Base-by-base conservation (phyloP, 2,797 vertebrate genomes). In the Fratercula arctica region DNA sequence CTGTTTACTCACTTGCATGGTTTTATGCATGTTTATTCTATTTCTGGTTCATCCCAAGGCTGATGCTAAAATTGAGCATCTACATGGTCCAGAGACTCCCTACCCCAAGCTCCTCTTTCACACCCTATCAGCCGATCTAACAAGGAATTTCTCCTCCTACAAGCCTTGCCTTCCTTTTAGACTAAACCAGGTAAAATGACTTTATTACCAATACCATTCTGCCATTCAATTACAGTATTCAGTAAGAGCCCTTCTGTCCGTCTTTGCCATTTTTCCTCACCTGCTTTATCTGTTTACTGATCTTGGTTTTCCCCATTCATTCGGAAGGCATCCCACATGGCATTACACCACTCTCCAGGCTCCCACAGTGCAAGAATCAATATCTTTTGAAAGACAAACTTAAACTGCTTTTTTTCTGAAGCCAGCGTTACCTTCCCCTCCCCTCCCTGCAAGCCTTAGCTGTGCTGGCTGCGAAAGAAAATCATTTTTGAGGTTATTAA, bases 401-500 rank as follows among this genome's bases (percentile, higher is more conserved):
- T 43, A 11, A 89, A 41, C 15, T 73, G 46, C 46, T 69, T 79
- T 79, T 82, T 82, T 77, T 66, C 75, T 57, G 72, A 64, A 53
- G 70, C n/a, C 68, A 54, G 26, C n/a, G 43, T 33, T 69, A 28
- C 53, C 50, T 72, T 87, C 19, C 15, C 19, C 25, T 87, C 51
- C 57, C 85, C 50, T 89, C 53, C 29, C 83, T 13, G 25, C 14
- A 79, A 78, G 51, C 45, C 24, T 70, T n/a, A 43, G 48, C 2
- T 1, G 10, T 11, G 33, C 12, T 92, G 72, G 46, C 75, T 87
- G 80, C 1, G 5, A 82, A 78, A 85, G 80, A 85, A 68, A 89
- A 60, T 50, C 10, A 35, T 77, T 93, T 74, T 56, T n/a, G 39
- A 79, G 77, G 88, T 75, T 80, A 87, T 90, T 93, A 94, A 87